These are phyloP conservation scores for Schizopygopsis malacanthus DNA, from an alignment of 2,797 vertebrate genomes.

Conservation along the genomic window DNA sequence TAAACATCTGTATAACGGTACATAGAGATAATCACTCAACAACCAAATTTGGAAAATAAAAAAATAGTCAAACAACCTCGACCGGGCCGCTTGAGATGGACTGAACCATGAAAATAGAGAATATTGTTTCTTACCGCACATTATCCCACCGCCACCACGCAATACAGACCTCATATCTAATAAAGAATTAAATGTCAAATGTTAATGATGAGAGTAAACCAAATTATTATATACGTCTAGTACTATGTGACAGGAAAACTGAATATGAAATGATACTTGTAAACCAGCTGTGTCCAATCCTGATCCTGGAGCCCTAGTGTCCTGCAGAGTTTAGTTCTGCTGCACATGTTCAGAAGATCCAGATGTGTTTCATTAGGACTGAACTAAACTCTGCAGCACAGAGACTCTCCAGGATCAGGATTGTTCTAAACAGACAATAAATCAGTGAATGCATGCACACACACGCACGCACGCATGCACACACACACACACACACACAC, in stretches of 20 bases:
- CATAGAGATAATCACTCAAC: not conserved
- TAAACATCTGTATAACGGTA: not conserved
- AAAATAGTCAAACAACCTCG: not conserved
- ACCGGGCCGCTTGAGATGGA: not conserved
- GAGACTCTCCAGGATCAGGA: not conserved
- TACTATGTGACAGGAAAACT: not conserved
- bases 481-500: too few relatives aligned
- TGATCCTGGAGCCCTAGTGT: not conserved
- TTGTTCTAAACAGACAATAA: not conserved
- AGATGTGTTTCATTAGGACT: not conserved
- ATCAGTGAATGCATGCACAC: too few relatives aligned
- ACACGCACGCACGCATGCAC: too few relatives aligned
- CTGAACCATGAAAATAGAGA: not conserved
- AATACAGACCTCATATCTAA: rapidly evolving
- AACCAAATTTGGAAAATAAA: not conserved
- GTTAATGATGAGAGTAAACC: not conserved
- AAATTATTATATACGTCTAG: not conserved
- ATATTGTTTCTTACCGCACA: not conserved
- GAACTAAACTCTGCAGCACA: not conserved
- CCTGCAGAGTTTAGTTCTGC: not conserved
- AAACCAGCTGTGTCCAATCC: not conserved
- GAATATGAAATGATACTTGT: not conserved
- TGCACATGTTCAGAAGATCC: not conserved
- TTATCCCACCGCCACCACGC: rapidly evolving
- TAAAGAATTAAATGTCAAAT: not conserved